Conservation (phyloP, 2,113 vertebrate species). For the Nesoenas mayeri region DNA sequence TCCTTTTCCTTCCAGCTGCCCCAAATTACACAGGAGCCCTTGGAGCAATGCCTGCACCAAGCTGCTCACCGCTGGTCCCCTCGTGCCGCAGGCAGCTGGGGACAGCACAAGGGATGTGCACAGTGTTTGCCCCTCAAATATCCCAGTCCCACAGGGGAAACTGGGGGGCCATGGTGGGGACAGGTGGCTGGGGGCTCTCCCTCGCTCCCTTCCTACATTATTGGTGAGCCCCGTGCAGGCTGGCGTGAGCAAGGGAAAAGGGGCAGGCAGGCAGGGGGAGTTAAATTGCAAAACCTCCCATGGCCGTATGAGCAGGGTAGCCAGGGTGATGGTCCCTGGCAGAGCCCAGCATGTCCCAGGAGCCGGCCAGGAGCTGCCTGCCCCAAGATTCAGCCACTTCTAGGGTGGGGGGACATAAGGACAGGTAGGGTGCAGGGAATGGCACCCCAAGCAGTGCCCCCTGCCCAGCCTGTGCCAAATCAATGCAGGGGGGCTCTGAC, state of each 20-base stretch:
- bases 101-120: fast-evolving
- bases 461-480: neutral
- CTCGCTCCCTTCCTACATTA: fast-evolving
- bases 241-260: fast-evolving
- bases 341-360: neutral
- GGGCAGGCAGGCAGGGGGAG: neutral
- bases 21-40: neutral
- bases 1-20: neutral
- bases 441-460: neutral
- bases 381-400: neutral
- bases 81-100: fast-evolving
- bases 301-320: neutral
- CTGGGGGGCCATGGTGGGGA: neutral
- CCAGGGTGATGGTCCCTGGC: neutral
- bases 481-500: fast-evolving
- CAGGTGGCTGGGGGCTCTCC: neutral
- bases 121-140: fast-evolving
- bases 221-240: fast-evolving
- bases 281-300: neutral
- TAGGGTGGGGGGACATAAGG: neutral
- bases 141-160: neutral
- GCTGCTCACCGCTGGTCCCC: neutral
- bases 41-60: neutral
- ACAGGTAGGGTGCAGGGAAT: neutral
- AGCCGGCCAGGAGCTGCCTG: neutral